Base-by-base conservation (phyloP, 2,797 vertebrate genomes). In the Echiichthys vipera region DNA sequence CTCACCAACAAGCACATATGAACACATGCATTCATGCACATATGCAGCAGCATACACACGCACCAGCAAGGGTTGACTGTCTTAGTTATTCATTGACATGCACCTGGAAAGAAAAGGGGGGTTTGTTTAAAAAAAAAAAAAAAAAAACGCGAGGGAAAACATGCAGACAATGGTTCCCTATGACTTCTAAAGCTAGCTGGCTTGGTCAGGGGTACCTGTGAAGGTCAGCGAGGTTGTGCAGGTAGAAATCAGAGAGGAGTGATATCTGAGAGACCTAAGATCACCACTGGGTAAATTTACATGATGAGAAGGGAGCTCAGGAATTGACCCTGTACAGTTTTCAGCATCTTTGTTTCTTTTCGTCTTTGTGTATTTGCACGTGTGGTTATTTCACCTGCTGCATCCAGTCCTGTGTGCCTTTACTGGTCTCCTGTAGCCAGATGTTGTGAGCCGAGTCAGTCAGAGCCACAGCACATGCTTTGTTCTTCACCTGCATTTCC, bases 371-470 rank as follows among this genome's bases (percentile, higher is more conserved):
- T 61, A 46, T 76, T 36, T 45, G 14, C 24, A 40, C 5, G 13
- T 55, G 40, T 27, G 32, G 1, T 22, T 50, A 22, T 42, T 89
- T 95, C 92, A 99, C 98, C 97, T 99, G 95, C 93, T 96, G 94
- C 96, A 99, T 97, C 98, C 98, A 99, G 65, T 98, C 97, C 81
- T 96, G 96, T 65, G 97, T 95, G 61, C 95, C 95, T 95, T 97
- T 98, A 89, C 94, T 96, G 87, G 93, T 96, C 88, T 98, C 96
- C 91, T 99, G 98, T 78, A 98, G 96, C 98, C 97, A 99, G 88
- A 98, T 95, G 76, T 97, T 98, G 93, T 99, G 97, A 93, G 97
- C 95, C 3, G 98, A 99, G 93, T 99, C 97, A 57, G 97, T 98
- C 92, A 99, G 91, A 49, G 97, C 98, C 86, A 98, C 97, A 34